A percentile compares a stretch with the other conserved stretches of the same genome.
These are phyloP conservation scores for Drosophila falleni DNA, from an alignment of 2,888 invertebrate species.

Conservation along the genomic window DNA sequence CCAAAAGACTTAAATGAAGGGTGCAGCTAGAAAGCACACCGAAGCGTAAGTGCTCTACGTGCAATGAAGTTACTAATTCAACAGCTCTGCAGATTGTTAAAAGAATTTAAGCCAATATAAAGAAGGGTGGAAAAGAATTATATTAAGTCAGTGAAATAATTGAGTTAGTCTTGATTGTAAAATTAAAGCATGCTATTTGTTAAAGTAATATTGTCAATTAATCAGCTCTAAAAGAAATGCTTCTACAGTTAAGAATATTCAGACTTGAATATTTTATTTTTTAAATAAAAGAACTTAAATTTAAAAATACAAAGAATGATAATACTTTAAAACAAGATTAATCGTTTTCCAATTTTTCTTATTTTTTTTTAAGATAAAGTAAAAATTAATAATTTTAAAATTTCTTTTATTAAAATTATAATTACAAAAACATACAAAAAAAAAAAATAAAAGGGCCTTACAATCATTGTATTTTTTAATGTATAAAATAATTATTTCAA, in stretches of 20 bases:
- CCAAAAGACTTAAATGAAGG: conserved; percentile 40
- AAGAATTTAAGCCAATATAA: background rate
- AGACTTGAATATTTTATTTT: background rate
- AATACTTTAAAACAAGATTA: too few relatives aligned
- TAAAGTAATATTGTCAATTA: background rate
- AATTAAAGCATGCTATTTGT: background rate
- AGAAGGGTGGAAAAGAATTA: background rate
- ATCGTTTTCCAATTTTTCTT: too few relatives aligned
- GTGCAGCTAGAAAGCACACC: conserved; percentile 41
- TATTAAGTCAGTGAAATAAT: too few relatives aligned
- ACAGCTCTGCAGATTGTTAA: background rate
- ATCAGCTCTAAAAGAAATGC: background rate
- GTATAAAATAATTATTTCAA: too few relatives aligned
- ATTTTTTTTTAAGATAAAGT: too few relatives aligned
- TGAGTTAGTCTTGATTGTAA: too few relatives aligned
- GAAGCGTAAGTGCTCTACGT: conserved; percentile 39
- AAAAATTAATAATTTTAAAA: too few relatives aligned
- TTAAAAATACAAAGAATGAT: too few relatives aligned
- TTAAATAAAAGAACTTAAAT: background rate
- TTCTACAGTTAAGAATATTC: background rate
- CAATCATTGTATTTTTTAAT: too few relatives aligned
- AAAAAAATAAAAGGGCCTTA: too few relatives aligned
- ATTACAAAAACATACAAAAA: too few relatives aligned
- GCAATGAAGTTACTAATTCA: background rate
- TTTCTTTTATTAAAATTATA: too few relatives aligned